Base-by-base conservation (phyloP, 2,113 vertebrate genomes). In the Leucosticte australis region DNA sequence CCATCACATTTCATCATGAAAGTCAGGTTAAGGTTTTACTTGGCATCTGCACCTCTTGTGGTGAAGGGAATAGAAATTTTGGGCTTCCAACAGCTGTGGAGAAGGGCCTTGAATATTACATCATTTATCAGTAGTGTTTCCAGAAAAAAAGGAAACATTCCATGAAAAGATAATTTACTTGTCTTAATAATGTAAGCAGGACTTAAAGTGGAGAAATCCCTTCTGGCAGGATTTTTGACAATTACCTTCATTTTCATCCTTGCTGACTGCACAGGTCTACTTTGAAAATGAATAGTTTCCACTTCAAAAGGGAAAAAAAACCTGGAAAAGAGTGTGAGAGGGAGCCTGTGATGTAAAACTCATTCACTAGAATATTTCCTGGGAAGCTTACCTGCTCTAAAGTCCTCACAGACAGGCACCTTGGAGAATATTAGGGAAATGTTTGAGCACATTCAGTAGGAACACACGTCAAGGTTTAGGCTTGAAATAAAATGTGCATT, bases 81-180 rank as follows among this genome's bases (percentile, higher is more conserved):
- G 84, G 70, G 67, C 42, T 94, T 95, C 76, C 65, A 95, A 67
- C 76, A 85, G 69, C 73, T 91, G 62, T 47, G 35, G 52, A 56
- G 52, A 93, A 94, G 80, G 75, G 84, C 69, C 75, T 89, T 13
- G 16, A 89, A 90, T 94, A 95, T 97, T 82, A 93, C 55, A 82
- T 94, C 83, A 96, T 89, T 90, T 86, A 96, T 86, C 93, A 96
- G 65, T 35, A 92, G 68, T 49, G 60, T 49, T 96, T 88, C 94
- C 90, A 71, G 70, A 92, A 90, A 95, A 79, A 89, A 93, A 65
- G 90, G 94, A 97, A 98, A 92, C 70, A 96, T 96, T 97, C 90
- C 95, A 96, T 95, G 89, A 95, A 97, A 97, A 97, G 95, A 96
- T 87, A 97, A 98, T 96, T 97, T 96, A 92, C 86, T 89, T 92